Evolutionary conservation across 2,888 invertebrate genomes (phyloP), one percentile per base, ranked within the genome.

Genomic region (Trilocha varians): DNA sequence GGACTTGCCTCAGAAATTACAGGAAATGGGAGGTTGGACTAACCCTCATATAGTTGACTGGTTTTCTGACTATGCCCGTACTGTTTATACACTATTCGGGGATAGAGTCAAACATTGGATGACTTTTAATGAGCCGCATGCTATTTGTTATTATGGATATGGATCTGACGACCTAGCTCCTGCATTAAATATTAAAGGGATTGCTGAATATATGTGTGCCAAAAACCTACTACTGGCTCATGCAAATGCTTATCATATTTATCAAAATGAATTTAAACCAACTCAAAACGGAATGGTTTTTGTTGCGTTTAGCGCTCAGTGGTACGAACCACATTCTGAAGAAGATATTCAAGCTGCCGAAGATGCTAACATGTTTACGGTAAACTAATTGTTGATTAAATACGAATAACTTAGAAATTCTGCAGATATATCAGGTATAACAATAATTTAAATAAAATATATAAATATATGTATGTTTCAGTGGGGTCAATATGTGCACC

Each of bases 401-500:
- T n/a, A n/a, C n/a, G n/a, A n/a, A n/a, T n/a, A n/a, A n/a, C n/a
- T n/a, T n/a, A n/a, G n/a, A n/a, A n/a, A n/a, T n/a, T n/a, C n/a
- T n/a, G n/a, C n/a, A n/a, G n/a, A n/a, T n/a, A n/a, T n/a, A n/a
- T n/a, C n/a, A n/a, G n/a, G n/a, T n/a, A n/a, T n/a, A n/a, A n/a
- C n/a, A n/a, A n/a, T n/a, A n/a, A n/a, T n/a, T n/a, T n/a, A n/a
- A n/a, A n/a, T n/a, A n/a, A n/a, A n/a, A n/a, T n/a, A n/a, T n/a
- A n/a, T n/a, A n/a, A n/a, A n/a, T n/a, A n/a, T n/a, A n/a, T n/a
- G n/a, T n/a, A n/a, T 25, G 11, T 82, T 73, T 43, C 55, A 86
- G 83, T 67, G 84, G 49, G 88, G 87, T 13, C 83, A 88, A 83
- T 88, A 88, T 51, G 77, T 83, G 2, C 82, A 91, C 70, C 90